Percentiles rank a stretch among this genome's conserved stretches.
These are phyloP conservation scores for Apotomis betuletana DNA, from an alignment of 2,888 invertebrate genomes.

Conservation along the genomic window DNA sequence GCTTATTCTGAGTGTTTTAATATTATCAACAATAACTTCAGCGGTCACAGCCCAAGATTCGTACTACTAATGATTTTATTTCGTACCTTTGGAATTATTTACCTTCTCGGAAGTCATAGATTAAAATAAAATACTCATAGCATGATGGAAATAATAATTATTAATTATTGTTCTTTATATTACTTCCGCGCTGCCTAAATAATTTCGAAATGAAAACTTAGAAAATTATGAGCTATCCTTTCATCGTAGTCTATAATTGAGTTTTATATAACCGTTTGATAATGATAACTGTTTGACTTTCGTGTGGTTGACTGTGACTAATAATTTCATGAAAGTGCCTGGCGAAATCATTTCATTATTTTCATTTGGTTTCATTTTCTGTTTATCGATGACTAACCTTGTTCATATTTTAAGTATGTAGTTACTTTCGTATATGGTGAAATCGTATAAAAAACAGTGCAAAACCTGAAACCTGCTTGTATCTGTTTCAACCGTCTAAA, in stretches of 20 bases:
- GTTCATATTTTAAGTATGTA: background rate
- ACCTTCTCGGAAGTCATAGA: too few relatives aligned
- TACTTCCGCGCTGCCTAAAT: slow-evolving; percentile 1
- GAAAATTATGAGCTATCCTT: background rate
- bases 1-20: too few relatives aligned
- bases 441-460: background rate
- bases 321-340: background rate
- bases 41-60: too few relatives aligned
- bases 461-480: background rate
- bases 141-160: too few relatives aligned
- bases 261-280: background rate
- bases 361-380: background rate
- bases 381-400: background rate
- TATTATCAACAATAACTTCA: too few relatives aligned
- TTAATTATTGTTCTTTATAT: background rate
- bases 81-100: too few relatives aligned
- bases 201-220: background rate
- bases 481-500: background rate
- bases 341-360: background rate
- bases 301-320: slow-evolving; percentile 9
- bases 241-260: slow-evolving; percentile 6
- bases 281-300: slow-evolving; percentile 16
- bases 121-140: too few relatives aligned
- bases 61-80: too few relatives aligned
- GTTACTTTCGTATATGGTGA: background rate